These are phyloP conservation scores for Musca vetustissima DNA, from an alignment of 1,140 invertebrate species.

Conservation along the genomic window DNA sequence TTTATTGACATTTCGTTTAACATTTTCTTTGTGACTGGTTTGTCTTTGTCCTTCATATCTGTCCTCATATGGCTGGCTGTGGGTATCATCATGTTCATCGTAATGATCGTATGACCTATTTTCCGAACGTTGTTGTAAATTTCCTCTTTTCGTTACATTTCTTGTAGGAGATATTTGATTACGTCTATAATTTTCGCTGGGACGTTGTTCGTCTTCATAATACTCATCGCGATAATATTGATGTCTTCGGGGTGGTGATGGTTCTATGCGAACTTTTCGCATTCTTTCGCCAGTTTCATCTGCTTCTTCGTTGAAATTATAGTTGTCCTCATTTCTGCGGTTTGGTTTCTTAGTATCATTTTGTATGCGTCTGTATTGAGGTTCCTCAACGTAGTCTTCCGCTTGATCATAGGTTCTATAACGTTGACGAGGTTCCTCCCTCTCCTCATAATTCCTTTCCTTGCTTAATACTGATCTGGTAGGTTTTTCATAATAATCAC, in stretches of 20 bases:
- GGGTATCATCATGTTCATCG: neutral
- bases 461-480: no score
- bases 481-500: no score
- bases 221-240: slow-evolving; percentile 4
- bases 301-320: neutral
- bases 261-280: neutral
- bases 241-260: neutral
- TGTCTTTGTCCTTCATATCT: no score
- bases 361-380: no score
- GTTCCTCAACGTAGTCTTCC: no score
- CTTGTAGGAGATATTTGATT: neutral
- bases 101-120: neutral
- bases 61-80: slow-evolving; percentile 11
- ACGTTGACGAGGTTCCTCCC: no score
- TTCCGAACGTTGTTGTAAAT: neutral
- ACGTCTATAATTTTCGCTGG: neutral
- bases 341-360: no score
- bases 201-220: neutral
- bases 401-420: no score
- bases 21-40: slow-evolving; percentile 28
- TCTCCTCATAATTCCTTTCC: no score
- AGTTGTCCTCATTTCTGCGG: no score
- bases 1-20: slow-evolving; percentile 12
- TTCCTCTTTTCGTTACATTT: slow-evolving; percentile 2
- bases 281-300: neutral